Evolutionary conservation across 2,888 invertebrate species (phyloP), one percentile per base, ranked within the genome.

Genomic region (Protophormia terraenovae): DNA sequence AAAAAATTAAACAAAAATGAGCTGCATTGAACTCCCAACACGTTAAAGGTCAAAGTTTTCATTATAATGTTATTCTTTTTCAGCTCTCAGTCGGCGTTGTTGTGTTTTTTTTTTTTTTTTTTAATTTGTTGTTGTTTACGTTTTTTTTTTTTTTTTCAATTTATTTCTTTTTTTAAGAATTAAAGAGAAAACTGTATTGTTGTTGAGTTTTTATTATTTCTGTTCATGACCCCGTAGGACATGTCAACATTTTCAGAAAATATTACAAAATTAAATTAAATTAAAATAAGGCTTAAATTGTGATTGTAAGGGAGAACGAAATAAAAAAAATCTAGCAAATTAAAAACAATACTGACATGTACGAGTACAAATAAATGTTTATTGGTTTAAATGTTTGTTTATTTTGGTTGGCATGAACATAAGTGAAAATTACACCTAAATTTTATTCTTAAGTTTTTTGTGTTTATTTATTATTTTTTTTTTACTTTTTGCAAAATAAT

Each of bases 21-120:
- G 41, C 35, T 50, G 47, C 29, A 73, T 73, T 55, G 19, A 60
- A 73, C 55, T 72, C 67, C 66, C 41, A 29, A 38, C 60, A 41
- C 24, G 60, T 53, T 62, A 41, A 38, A 76, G 69, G 69, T 81
- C 81, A 75, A 69, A 32, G n/a, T 53, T 82, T 73, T 66, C 24
- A 50, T 62, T 71, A 58, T 55, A 55, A 67, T 38, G 14, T 29
- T 47, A 73, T 45, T 58, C 22, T 19, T 24, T 3, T 22, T 19
- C 8, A 12, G 29, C 12, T 32, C 53, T 32, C 7, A 16, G 19
- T 24, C 19, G 22, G 24, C 41, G 27, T 4, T 32, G 58, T 71
- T 2, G 7, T 41, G 12, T 69, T 69, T 38, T 62, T 47, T 41
- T 47, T 41, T 29, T 10, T 16, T 53, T 62, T n/a, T 14, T 32